Base-by-base conservation (phyloP, 2,888 invertebrate genomes). In the Euplexia lucipara region DNA sequence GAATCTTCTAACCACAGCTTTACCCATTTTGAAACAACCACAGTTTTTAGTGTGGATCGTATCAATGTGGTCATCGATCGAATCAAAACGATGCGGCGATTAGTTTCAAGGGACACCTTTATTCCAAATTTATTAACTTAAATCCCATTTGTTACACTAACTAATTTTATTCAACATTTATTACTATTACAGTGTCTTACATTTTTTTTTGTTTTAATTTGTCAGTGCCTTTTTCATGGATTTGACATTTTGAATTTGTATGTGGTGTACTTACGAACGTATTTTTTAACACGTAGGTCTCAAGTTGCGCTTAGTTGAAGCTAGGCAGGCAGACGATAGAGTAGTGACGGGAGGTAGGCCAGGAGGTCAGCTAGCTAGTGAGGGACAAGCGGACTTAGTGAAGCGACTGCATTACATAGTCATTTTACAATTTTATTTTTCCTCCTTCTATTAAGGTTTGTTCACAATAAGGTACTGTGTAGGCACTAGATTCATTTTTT, bases 281-380 rank as follows among this genome's bases (percentile, higher is more conserved):
- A 86, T 92, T 94, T 93, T 94, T 93, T 89, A 93, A 94, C 92
- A 90, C 90, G 88, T 95, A 95, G 95, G 95, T 95, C 83, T 89
- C 91, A 94, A 94, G 93, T 94, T 91, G 90, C 90, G 91, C 92
- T 90, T 91, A 93, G 91, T 91, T 89, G 91, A 92, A 91, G 92
- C 94, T 94, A 94, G 94, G 95, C 95, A 95, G 95, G 94, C 92
- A 92, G 92, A 89, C 85, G 85, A 80, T 93, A 91, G 88, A 88
- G 86, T 92, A 92, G 87, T 83, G 88, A 90, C 83, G 88, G 88
- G 85, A 91, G 90, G 88, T 93, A 93, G 93, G 92, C 90, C 88
- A 86, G 86, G 87, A 86, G 86, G 45, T 82, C 91, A 88, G 82
- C 92, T 92, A 92, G 91, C 89, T 93, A 93, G 91, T 92, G 91